Percentiles rank a stretch among this genome's conserved stretches.
Evolutionary conservation across 2,888 invertebrate genomes (phyloP).

Genomic region (Sesamia inferens): DNA sequence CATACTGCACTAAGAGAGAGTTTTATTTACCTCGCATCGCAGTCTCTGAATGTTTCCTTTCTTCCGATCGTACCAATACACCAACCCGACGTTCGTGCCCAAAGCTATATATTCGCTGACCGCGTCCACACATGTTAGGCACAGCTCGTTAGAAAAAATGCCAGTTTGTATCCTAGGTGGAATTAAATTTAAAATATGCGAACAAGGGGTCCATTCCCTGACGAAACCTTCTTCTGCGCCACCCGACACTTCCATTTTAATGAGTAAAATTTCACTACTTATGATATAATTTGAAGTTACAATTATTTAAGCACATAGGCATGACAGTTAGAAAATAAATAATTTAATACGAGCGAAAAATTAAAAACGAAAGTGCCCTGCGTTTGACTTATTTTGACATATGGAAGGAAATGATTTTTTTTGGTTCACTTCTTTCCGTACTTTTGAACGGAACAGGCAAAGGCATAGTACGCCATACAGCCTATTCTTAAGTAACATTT

Average conservation of each 20-base stretch:
- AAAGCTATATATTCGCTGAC: conserved; percentile 95
- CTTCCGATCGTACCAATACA: conserved; percentile 96
- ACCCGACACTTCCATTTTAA: conserved; percentile 83
- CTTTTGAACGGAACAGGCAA: no score
- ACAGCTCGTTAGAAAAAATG: conserved; percentile 93
- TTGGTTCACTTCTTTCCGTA: no score
- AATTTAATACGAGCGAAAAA: conserved; percentile 49
- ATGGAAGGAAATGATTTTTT: conserved; percentile 21
- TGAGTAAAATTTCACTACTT: conserved; percentile 27
- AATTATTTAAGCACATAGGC: conserved; percentile 49
- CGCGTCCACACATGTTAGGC: conserved; percentile 95
- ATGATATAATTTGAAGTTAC: conserved; percentile 16
- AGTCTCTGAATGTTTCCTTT: conserved; percentile 94
- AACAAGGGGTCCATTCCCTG: conserved; percentile 95
- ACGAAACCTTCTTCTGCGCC: conserved; percentile 89
- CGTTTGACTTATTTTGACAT: conserved; percentile 61
- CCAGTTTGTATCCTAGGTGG: conserved; percentile 94
- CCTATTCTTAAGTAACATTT: no score
- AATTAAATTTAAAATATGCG: conserved; percentile 93
- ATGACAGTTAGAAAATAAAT: conserved; percentile 52
- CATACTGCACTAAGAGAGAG: conserved; percentile 48
- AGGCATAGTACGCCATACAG: no score
- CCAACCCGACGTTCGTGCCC: conserved; percentile 95
- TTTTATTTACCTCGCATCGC: conserved; percentile 94
- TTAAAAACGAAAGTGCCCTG: conserved; percentile 55